Evolutionary conservation across 1,140 invertebrate genomes (phyloP).

Genomic region (Drosophila bocqueti): DNA sequence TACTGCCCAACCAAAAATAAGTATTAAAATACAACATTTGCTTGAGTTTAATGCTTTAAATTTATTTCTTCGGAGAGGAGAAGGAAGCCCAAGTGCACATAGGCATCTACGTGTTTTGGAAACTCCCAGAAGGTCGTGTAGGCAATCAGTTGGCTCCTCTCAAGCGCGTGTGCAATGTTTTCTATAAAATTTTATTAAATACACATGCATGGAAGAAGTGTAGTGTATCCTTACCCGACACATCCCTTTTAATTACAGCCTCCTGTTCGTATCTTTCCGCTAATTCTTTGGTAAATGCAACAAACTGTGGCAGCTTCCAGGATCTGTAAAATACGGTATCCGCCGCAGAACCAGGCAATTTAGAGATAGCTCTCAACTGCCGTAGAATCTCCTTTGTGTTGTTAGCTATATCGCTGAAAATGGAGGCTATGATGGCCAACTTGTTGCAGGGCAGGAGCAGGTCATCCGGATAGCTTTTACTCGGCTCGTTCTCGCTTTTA

Average conservation of each 20-base stretch:
- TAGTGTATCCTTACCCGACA: slow-evolving; percentile 52
- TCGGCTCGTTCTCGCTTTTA: slow-evolving; percentile 7
- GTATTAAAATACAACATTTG: slow-evolving; percentile 1
- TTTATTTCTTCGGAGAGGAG: slow-evolving; percentile 64
- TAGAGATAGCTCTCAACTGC: slow-evolving; percentile 55
- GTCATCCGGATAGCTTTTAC: slow-evolving; percentile 55
- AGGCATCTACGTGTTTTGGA: slow-evolving; percentile 65
- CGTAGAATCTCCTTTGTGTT: slow-evolving; percentile 57
- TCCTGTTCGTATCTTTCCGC: slow-evolving; percentile 64
- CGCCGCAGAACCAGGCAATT: slow-evolving; percentile 39
- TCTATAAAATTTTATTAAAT: slow-evolving; percentile 30
- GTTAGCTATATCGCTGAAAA: slow-evolving; percentile 70
- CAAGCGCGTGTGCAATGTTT: slow-evolving; percentile 66
- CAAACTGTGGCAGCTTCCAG: slow-evolving; percentile 69
- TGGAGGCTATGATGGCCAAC: slow-evolving; percentile 66
- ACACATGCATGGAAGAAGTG: no score
- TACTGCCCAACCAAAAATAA: slow-evolving; percentile 21
- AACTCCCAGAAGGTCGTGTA: slow-evolving; percentile 75
- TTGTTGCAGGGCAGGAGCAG: slow-evolving; percentile 60
- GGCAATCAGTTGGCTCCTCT: slow-evolving; percentile 55
- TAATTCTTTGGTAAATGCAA: slow-evolving; percentile 60
- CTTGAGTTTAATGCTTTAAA: slow-evolving; percentile 4
- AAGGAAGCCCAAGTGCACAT: slow-evolving; percentile 59
- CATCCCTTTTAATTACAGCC: slow-evolving; percentile 49
- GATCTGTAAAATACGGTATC: slow-evolving; percentile 62